These are phyloP conservation scores for Panurus biarmicus DNA, from an alignment of 2,113 vertebrate genomes.

Conservation along the genomic window DNA sequence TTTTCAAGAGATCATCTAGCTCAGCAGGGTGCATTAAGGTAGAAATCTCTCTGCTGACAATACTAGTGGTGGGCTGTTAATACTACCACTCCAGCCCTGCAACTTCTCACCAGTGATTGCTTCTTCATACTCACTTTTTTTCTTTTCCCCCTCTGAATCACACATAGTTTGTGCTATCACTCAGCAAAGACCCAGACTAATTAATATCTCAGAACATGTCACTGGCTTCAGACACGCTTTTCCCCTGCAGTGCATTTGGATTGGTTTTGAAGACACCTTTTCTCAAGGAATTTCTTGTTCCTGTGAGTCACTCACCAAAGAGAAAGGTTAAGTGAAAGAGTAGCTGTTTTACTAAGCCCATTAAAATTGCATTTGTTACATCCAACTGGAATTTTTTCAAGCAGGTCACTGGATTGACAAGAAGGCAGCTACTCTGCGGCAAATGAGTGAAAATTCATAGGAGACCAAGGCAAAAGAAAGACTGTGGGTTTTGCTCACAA, in stretches of 20 bases:
- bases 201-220: not conserved
- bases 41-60: not conserved
- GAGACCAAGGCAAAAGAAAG: conserved; percentile 62
- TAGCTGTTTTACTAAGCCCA: conserved; percentile 48
- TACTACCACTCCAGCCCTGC: not conserved
- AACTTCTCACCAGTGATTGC: not conserved
- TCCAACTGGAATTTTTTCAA: conserved; percentile 60
- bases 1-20: not conserved
- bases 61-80: not conserved
- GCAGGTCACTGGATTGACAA: conserved; percentile 51
- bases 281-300: conserved; percentile 50
- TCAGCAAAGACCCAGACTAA: not conserved
- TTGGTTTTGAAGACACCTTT: not conserved
- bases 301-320: conserved; percentile 2
- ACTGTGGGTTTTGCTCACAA: conserved; percentile 61
- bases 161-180: not conserved
- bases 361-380: conserved; percentile 68
- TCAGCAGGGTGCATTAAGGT: not conserved
- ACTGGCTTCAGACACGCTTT: not conserved
- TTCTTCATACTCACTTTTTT: not conserved
- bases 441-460: conserved; percentile 68
- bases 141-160: not conserved
- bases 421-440: conserved; percentile 54
- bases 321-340: conserved; percentile 8
- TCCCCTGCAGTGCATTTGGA: not conserved